Percentiles rank a stretch among this genome's conserved stretches.
These are phyloP conservation scores for Calephelis perditalis DNA, from an alignment of 2,888 invertebrate species.

Conservation along the genomic window DNA sequence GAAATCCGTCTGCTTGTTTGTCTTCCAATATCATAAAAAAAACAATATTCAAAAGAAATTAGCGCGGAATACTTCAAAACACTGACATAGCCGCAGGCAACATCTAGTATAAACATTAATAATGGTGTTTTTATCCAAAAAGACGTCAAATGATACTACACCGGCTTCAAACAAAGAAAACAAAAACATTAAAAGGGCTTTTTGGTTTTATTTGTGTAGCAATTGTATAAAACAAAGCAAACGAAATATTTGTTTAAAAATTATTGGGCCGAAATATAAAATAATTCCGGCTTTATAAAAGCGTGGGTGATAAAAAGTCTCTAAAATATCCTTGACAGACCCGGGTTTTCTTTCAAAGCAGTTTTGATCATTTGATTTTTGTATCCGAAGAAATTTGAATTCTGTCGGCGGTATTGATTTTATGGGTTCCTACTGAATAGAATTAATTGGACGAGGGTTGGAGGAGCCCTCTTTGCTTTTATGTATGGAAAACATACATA, in stretches of 20 bases:
- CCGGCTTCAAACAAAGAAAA: slow-evolving; percentile 4
- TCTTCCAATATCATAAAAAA: no score
- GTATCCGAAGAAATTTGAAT: slow-evolving; percentile 14
- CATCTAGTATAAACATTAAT: no score
- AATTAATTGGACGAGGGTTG: slow-evolving; percentile 10
- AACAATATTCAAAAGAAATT: no score
- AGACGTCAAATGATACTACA: not conserved
- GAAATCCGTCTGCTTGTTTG: no score
- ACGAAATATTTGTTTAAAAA: slow-evolving; percentile 6
- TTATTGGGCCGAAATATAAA: slow-evolving; percentile 1
- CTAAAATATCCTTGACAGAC: slow-evolving; percentile 12
- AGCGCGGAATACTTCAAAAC: no score
- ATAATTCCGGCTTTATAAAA: slow-evolving; percentile 13
- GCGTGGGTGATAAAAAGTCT: not conserved
- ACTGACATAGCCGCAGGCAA: no score
- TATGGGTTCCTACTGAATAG: slow-evolving; percentile 2
- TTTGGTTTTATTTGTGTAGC: slow-evolving; percentile 1
- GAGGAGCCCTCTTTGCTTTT: not conserved
- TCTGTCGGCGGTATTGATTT: slow-evolving; percentile 11
- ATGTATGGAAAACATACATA: not conserved
- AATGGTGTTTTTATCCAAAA: not conserved
- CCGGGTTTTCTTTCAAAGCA: not conserved
- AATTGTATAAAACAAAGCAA: slow-evolving; percentile 2
- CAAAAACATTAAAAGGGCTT: slow-evolving; percentile 2
- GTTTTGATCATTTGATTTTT: slow-evolving; percentile 15